These are phyloP conservation scores for Dyspetes luteomarginatus DNA, from an alignment of 2,888 invertebrate genomes.

Conservation along the genomic window DNA sequence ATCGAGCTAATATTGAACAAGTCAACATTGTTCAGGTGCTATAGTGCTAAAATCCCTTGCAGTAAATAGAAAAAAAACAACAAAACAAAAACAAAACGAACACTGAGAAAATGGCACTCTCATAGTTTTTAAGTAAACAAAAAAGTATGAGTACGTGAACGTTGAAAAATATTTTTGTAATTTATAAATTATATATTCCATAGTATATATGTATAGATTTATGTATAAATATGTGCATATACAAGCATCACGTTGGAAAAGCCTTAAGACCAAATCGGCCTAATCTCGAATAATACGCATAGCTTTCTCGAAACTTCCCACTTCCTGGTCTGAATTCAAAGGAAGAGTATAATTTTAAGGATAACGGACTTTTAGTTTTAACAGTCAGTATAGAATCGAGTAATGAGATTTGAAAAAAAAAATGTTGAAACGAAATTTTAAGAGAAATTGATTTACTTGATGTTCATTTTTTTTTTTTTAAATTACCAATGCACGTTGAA, in stretches of 20 bases:
- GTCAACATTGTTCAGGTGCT: neutral
- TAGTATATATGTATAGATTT: neutral
- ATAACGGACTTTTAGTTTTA: neutral
- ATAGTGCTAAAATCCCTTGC: neutral
- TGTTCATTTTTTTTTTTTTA: no score
- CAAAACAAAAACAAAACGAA: neutral
- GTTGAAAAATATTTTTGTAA: slow-evolving; percentile 75
- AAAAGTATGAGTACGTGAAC: slow-evolving; percentile 43
- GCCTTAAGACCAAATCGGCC: slow-evolving; percentile 32
- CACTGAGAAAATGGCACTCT: neutral
- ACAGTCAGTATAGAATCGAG: neutral
- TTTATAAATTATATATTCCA: slow-evolving; percentile 60
- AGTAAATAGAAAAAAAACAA: neutral
- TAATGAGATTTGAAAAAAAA: slow-evolving; percentile 22
- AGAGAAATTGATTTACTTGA: neutral
- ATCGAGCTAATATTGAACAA: neutral
- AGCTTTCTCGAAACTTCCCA: slow-evolving; percentile 12
- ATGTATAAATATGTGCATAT: slow-evolving; percentile 15
- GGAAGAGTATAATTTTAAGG: neutral
- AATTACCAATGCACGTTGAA: neutral
- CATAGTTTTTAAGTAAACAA: neutral
- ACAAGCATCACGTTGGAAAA: slow-evolving; percentile 5
- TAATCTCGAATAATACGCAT: slow-evolving; percentile 8
- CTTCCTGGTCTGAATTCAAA: neutral
- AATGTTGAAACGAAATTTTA: neutral